Evolutionary conservation across 2,113 vertebrate species (phyloP).

Genomic region (Ancistrus triradiatus): DNA sequence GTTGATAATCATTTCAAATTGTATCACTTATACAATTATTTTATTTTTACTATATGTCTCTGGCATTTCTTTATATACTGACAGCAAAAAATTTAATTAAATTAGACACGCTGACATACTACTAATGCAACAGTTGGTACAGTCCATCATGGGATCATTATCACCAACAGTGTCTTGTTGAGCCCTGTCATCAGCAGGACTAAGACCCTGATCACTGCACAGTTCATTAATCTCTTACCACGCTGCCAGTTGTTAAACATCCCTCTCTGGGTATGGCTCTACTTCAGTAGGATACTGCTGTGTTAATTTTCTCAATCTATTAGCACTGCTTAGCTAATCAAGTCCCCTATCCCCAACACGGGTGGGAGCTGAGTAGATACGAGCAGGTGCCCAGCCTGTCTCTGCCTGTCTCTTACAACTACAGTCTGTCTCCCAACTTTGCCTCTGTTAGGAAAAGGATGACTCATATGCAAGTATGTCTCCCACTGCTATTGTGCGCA

Average conservation of each 20-base stretch:
- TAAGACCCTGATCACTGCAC: conserved; percentile 43
- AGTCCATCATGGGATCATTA: conserved; percentile 40
- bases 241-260: conserved; percentile 48
- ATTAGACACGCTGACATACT: conserved; percentile 2
- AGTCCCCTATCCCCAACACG: conserved; percentile 31
- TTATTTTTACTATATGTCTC: no score
- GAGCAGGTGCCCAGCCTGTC: conserved; percentile 50
- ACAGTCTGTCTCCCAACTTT: conserved; percentile 52
- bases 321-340: conserved; percentile 52
- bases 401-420: conserved; percentile 40
- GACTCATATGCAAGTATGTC: conserved; percentile 36
- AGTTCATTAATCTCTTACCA: conserved; percentile 51
- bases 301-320: conserved; percentile 51
- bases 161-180: conserved; percentile 46
- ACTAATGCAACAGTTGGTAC: conserved; percentile 4
- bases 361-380: conserved; percentile 17
- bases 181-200: conserved; percentile 46
- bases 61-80: no score
- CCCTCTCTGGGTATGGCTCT: conserved; percentile 38
- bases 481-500: conserved; percentile 37
- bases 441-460: conserved; percentile 42
- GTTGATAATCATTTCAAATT: no score
- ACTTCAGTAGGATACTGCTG: conserved; percentile 41
- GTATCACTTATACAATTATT: no score
- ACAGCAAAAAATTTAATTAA: neutral